Evolutionary conservation across 2,888 invertebrate genomes (phyloP).

Genomic region (Ophion slaviceki): DNA sequence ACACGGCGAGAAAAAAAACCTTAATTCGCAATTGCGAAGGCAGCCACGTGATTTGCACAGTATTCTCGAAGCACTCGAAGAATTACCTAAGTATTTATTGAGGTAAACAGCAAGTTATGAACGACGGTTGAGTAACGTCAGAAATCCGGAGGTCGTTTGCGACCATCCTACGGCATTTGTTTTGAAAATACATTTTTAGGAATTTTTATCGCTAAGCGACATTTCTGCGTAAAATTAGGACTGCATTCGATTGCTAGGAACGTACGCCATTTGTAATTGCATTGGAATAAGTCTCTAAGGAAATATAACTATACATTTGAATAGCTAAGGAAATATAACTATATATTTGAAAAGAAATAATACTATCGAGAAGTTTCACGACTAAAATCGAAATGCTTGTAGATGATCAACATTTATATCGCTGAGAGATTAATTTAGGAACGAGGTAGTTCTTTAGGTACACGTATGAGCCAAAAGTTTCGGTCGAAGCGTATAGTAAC

Average conservation of each 20-base stretch:
- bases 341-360: too few species aligned
- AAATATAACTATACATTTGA: too few species aligned
- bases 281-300: too few species aligned
- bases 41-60: conserved; percentile 40
- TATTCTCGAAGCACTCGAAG: neutral
- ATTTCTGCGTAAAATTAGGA: neutral
- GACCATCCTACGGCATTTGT: neutral
- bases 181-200: neutral
- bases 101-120: conserved; percentile 22
- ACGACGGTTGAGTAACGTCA: neutral
- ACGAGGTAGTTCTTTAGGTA: too few species aligned
- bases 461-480: too few species aligned
- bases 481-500: too few species aligned
- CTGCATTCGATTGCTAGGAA: too few species aligned
- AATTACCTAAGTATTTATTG: neutral
- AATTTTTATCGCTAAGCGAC: neutral
- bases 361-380: too few species aligned
- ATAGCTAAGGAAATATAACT: too few species aligned
- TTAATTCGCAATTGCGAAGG: conserved; percentile 22
- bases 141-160: neutral
- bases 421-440: too few species aligned
- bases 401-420: too few species aligned
- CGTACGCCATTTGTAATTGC: conserved; percentile 6
- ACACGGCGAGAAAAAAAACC: conserved; percentile 10
- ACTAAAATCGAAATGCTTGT: too few species aligned